Base-by-base conservation (phyloP, 1,140 invertebrate genomes). In the Pseudomyrmex concolor region DNA sequence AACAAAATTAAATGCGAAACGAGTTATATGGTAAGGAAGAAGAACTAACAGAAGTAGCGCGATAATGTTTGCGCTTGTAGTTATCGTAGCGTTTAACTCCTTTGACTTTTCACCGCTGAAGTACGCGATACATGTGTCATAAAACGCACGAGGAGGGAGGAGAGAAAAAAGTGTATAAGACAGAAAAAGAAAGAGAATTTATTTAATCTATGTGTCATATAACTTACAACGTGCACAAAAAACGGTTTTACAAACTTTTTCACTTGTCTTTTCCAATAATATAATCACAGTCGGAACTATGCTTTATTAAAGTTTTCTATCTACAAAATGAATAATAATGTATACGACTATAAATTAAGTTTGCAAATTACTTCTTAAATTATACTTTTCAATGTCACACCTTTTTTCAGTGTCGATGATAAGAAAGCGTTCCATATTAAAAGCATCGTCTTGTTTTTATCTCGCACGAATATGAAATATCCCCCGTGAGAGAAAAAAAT, bases 101-200 rank as follows among this genome's bases (percentile, higher is more conserved):
- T 85, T 87, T 86, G 86, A 87, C 86, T 87, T 87, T 87, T 87
- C 86, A 86, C 85, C 81, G 81, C 55, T 70, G 54, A 73, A 59
- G 84, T 85, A 71, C 67, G 76, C 67, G 85, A 86, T 83, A 85
- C 43, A 34, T 67, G 34, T 34, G 34, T 22, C 63, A 15, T 19
- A 1, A 51, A 74, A 43, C 86, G 67, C 66, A 59, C 57, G 17
- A 10, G 15, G 54, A 7, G 34, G 34, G 34, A 34, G 7, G 34
- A 34, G 34, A 34, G 34, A 34, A 34, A 34, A 34, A 34, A 4
- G 0, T 7, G 4, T 34, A 7, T 34, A 34, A 34, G 0, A 34
- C 34, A 34, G 34, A 34, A 51, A 2, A 51, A 13, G 50, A 51
- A 10, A 83, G 67, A 62, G 64, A 60, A 34, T 34, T 74, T 57